Conservation (phyloP, 2,113 vertebrate species). For the Arenaria interpres region DNA sequence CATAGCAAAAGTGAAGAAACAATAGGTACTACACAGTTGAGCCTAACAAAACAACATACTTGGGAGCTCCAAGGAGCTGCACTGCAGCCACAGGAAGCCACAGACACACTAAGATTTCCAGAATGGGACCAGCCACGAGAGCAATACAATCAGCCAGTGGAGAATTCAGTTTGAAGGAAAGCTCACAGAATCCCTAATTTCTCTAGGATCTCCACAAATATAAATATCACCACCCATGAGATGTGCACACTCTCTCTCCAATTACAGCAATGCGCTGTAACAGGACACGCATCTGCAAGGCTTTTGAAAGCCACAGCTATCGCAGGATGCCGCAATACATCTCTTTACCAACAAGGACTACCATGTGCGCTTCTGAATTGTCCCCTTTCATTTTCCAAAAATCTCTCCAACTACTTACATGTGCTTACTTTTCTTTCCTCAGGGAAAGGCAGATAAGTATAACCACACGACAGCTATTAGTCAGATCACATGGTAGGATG, state of each 20-base stretch:
- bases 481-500: neutral
- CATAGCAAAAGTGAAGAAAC: neutral
- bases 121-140: neutral
- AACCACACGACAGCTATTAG: neutral
- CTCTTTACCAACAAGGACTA: neutral
- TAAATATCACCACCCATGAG: neutral
- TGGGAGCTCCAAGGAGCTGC: neutral
- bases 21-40: neutral
- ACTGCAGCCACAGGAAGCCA: neutral
- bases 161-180: neutral
- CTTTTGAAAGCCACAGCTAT: neutral
- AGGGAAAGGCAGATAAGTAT: neutral
- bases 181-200: neutral
- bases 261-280: neutral
- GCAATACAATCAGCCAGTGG: neutral
- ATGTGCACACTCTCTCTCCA: neutral
- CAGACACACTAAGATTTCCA: neutral
- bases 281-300: neutral
- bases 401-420: neutral
- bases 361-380: neutral
- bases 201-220: neutral
- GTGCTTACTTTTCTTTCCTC: neutral
- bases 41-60: neutral
- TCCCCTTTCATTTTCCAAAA: neutral
- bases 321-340: neutral